Conservation (phyloP, 2,113 vertebrate genomes). For the Odocoileus virginianus region DNA sequence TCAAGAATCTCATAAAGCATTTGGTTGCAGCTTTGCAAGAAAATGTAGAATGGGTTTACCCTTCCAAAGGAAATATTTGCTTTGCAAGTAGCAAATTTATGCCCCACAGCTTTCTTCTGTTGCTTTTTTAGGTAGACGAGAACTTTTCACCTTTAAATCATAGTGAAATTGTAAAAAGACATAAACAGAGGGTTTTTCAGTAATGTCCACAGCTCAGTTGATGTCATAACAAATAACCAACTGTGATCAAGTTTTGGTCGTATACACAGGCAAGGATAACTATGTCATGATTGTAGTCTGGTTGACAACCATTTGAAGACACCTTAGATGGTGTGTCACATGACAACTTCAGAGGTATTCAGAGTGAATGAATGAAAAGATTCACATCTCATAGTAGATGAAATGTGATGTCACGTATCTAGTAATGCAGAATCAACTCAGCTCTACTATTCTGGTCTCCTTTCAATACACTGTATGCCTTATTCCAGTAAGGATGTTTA, state of each 20-base stretch:
- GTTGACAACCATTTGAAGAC: background rate
- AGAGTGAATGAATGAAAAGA: background rate
- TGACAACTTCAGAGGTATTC: background rate
- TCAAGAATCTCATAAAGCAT: background rate
- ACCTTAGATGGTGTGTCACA: background rate
- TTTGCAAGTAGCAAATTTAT: background rate
- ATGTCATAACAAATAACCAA: background rate
- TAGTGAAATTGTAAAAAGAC: background rate
- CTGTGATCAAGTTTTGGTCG: background rate
- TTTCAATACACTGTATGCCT: background rate
- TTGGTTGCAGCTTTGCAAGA: background rate
- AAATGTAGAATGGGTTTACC: background rate
- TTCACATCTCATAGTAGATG: too few relatives aligned
- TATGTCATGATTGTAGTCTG: background rate
- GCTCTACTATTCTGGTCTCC: background rate
- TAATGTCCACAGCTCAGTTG: background rate
- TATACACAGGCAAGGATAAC: background rate
- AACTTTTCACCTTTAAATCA: background rate
- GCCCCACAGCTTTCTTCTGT: background rate
- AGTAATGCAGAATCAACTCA: background rate
- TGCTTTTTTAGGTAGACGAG: background rate
- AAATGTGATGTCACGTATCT: background rate
- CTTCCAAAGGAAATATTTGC: background rate
- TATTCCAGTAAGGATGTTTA: background rate
- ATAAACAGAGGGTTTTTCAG: background rate